phyloP scores from a whole-genome alignment of 2,888 invertebrate species.

The Oeneis ivallda region DNA sequence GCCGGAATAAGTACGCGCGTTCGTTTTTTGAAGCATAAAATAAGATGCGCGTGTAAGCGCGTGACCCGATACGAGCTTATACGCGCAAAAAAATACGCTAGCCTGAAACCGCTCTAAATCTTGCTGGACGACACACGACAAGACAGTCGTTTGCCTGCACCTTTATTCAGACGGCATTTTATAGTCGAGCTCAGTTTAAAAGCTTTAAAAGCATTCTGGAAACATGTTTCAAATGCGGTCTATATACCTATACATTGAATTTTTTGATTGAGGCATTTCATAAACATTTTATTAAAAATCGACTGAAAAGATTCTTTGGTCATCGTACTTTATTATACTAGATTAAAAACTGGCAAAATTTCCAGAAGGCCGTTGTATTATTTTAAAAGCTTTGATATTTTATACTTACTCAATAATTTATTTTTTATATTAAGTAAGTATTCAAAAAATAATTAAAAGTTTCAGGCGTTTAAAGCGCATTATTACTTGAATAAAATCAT shows the following conservation, averaged over 20 bases:
- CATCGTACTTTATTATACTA: background rate
- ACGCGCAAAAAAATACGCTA: too few species aligned
- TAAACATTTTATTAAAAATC: background rate
- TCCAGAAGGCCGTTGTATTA: background rate
- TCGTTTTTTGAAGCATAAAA: too few species aligned
- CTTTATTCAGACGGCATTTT: background rate
- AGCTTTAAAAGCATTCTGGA: constrained; percentile 8
- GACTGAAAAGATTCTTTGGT: background rate
- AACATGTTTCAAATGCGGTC: background rate
- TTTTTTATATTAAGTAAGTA: too few species aligned
- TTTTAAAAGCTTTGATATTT: constrained; percentile 1
- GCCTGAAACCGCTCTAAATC: too few species aligned
- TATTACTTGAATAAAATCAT: background rate
- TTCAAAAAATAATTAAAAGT: background rate
- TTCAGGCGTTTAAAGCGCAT: constrained; percentile 4
- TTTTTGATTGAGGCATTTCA: background rate
- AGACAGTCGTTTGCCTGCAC: background rate
- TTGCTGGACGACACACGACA: background rate
- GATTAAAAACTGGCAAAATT: background rate
- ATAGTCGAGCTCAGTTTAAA: background rate
- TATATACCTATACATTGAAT: background rate
- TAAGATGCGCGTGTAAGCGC: too few species aligned
- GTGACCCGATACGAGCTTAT: too few species aligned
- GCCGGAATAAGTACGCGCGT: too few species aligned
- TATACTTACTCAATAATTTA: too few species aligned